phyloP scores from a whole-genome alignment of 2,797 vertebrate species.

The Octomys mimax region DNA sequence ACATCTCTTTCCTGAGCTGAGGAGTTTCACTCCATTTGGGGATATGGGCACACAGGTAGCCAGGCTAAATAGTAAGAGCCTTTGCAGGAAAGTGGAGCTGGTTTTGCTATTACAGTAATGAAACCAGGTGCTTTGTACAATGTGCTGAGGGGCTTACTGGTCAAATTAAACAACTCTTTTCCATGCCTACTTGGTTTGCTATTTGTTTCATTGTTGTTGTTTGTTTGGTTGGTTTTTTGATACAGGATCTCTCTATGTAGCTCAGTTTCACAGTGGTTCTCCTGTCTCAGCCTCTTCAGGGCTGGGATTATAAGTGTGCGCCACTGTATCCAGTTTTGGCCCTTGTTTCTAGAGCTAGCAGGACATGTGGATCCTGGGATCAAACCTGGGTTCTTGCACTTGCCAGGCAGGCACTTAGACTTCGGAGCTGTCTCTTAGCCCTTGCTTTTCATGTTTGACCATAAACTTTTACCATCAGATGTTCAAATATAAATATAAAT shows the following conservation, averaged over 20 bases:
- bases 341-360: too few species aligned
- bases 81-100: not conserved
- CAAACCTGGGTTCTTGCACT: too few species aligned
- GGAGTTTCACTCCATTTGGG: not conserved
- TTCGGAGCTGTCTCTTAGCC: too few species aligned
- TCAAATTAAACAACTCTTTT: conserved; percentile 15
- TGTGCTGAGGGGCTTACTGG: not conserved
- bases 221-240: too few species aligned
- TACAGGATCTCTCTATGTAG: too few species aligned
- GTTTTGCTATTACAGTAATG: not conserved
- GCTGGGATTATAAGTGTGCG: too few species aligned
- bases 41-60: not conserved
- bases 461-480: not conserved
- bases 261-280: too few species aligned
- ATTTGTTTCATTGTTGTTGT: not conserved
- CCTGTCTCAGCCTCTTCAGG: too few species aligned
- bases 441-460: not conserved
- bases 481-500: not conserved
- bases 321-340: too few species aligned
- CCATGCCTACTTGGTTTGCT: not conserved
- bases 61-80: not conserved
- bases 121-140: not conserved
- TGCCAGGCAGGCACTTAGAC: too few species aligned
- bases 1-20: not conserved
- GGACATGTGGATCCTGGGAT: too few species aligned